Evolutionary conservation across 2,797 vertebrate genomes (phyloP).

Genomic region (Siniperca scherzeri): DNA sequence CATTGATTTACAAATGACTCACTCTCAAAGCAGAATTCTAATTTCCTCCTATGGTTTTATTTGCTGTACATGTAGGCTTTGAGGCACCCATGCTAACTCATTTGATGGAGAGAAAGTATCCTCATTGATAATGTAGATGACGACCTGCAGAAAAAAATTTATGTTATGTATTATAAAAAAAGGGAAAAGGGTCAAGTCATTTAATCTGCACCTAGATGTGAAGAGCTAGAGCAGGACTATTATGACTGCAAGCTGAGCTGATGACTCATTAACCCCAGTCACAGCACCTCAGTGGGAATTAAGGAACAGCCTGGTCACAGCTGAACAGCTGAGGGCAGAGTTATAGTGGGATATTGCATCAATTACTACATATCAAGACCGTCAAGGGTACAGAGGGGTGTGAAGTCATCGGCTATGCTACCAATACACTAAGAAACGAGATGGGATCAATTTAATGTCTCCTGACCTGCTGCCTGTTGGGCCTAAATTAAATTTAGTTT

Average conservation of each 20-base stretch:
- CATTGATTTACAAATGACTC: conserved; percentile 53
- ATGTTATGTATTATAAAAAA: not conserved
- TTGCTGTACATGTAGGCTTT: not conserved
- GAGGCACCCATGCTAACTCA: not conserved
- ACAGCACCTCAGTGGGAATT: conserved; percentile 10
- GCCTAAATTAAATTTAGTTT: conserved; percentile 21
- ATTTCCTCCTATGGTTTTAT: conserved; percentile 8
- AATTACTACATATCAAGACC: conserved; percentile 9
- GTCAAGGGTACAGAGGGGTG: not conserved
- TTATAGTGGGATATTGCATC: conserved; percentile 29
- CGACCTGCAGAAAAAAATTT: not conserved
- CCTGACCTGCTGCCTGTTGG: conserved; percentile 32
- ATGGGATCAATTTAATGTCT: conserved; percentile 28
- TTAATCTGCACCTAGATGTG: not conserved
- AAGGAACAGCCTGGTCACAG: conserved; percentile 22
- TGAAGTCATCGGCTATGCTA: conserved; percentile 30
- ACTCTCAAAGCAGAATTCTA: conserved; percentile 16
- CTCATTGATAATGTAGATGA: not conserved
- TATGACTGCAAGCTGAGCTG: not conserved
- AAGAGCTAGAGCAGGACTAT: not conserved
- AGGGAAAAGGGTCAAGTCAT: not conserved
- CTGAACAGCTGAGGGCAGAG: conserved; percentile 21
- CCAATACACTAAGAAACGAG: conserved; percentile 11
- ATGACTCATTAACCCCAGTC: conserved; percentile 35
- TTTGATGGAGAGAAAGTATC: not conserved